Conservation (phyloP, 2,888 invertebrate genomes). For the Allygus modestus region DNA sequence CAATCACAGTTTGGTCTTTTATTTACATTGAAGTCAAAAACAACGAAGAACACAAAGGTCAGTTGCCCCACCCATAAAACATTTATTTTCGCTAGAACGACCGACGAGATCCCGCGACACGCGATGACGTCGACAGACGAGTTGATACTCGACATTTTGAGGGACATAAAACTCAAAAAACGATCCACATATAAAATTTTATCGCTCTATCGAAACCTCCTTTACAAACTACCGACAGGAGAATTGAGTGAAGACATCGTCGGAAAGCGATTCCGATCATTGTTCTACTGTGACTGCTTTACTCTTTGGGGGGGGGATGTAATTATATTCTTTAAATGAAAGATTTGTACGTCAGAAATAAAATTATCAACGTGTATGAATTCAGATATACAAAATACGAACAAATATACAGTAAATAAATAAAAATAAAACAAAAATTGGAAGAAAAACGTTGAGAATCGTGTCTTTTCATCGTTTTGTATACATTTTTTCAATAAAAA, state of each 20-base stretch:
- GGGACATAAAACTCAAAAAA: conserved; percentile 33
- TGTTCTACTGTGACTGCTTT: background rate
- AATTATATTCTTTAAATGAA: too few relatives aligned
- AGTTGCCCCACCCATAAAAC: background rate
- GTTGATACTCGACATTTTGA: conserved; percentile 27
- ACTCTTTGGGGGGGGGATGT: too few relatives aligned
- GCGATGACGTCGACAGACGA: background rate
- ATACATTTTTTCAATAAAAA: too few relatives aligned
- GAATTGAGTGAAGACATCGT: background rate
- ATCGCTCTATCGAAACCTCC: conserved; percentile 36
- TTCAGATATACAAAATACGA: too few relatives aligned
- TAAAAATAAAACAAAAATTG: too few relatives aligned
- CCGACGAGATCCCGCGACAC: background rate
- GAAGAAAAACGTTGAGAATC: too few relatives aligned
- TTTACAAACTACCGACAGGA: background rate
- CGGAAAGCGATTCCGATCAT: background rate
- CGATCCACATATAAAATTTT: conserved; percentile 21
- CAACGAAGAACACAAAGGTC: background rate
- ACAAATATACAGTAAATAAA: too few relatives aligned
- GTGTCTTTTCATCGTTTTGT: too few relatives aligned
- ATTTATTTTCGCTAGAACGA: conserved; percentile 12
- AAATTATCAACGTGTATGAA: too few relatives aligned
- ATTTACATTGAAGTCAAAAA: too few relatives aligned
- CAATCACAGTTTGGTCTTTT: too few relatives aligned
- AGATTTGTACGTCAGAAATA: too few relatives aligned